phyloP scores from a whole-genome alignment of 53 echinoderm and acorn worm species.

The Henricia sp. region DNA sequence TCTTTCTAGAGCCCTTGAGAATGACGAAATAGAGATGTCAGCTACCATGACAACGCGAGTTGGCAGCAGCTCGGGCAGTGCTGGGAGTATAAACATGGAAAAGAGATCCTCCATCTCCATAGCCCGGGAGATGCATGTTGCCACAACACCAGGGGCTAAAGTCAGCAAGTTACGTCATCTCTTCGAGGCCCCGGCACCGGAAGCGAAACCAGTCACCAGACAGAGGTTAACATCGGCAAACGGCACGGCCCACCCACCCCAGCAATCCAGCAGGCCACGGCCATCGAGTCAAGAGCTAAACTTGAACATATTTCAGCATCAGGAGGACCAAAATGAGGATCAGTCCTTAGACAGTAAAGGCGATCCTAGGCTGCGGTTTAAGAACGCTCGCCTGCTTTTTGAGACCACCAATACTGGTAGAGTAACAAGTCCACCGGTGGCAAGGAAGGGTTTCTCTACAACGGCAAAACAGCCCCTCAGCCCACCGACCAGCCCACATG shows the following conservation, averaged over 20 bases:
- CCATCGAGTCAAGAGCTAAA: constrained; percentile 63
- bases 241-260: neutral
- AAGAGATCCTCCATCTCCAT: constrained; percentile 41
- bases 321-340: constrained; percentile 49
- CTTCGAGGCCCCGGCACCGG: constrained; percentile 63
- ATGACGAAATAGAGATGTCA: constrained; percentile 73
- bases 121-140: constrained; percentile 61
- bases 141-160: constrained; percentile 69
- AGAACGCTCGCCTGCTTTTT: constrained; percentile 68
- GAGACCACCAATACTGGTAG: constrained; percentile 53
- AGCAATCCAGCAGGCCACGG: constrained; percentile 42
- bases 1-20: constrained; percentile 48
- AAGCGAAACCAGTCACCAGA: constrained; percentile 13
- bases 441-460: constrained; percentile 45
- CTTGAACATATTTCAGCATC: constrained; percentile 30
- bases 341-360: constrained; percentile 33
- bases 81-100: constrained; percentile 24
- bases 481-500: constrained; percentile 72
- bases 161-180: constrained; percentile 78
- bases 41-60: constrained; percentile 58
- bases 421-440: constrained; percentile 66
- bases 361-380: constrained; percentile 65
- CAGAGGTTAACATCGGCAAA: constrained; percentile 24
- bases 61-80: constrained; percentile 3
- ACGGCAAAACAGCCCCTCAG: constrained; percentile 46